These are phyloP conservation scores for Petrolisthes cinctipes DNA, from an alignment of 2,888 invertebrate genomes.

Conservation along the genomic window DNA sequence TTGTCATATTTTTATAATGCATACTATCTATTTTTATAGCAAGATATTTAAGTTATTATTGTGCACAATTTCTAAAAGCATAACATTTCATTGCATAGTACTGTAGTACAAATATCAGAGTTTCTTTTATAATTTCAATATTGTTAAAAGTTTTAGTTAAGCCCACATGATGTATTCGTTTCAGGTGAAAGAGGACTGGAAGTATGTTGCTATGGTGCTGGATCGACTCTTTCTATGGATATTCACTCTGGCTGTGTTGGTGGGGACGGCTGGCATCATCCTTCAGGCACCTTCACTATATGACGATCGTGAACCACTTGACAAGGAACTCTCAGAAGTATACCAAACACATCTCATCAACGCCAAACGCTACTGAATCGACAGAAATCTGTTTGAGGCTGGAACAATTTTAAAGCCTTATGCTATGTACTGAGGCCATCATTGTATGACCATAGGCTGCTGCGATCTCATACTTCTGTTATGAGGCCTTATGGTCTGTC, in stretches of 20 bases:
- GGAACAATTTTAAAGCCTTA: too few relatives aligned
- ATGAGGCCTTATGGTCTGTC: neutral
- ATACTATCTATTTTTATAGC: too few relatives aligned
- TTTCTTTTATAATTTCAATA: neutral
- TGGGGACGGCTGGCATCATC: constrained; percentile 72
- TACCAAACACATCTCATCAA: constrained; percentile 14
- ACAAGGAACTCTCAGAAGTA: constrained; percentile 59
- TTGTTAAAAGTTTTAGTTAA: neutral
- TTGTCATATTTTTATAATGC: too few relatives aligned
- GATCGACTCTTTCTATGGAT: constrained; percentile 74
- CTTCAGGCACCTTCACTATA: constrained; percentile 71
- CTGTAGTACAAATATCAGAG: neutral
- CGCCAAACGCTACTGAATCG: too few relatives aligned
- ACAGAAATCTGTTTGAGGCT: too few relatives aligned
- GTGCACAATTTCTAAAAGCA: too few relatives aligned
- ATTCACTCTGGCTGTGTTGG: constrained; percentile 72
- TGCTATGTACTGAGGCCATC: too few relatives aligned
- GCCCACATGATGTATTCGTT: neutral
- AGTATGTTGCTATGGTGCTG: constrained; percentile 74
- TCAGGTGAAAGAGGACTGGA: constrained; percentile 72
- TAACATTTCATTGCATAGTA: neutral
- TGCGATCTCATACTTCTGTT: neutral
- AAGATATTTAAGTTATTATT: too few relatives aligned
- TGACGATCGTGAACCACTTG: constrained; percentile 69
- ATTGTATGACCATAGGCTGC: neutral